Conservation (phyloP, 2,113 vertebrate genomes). For the Alces alces region DNA sequence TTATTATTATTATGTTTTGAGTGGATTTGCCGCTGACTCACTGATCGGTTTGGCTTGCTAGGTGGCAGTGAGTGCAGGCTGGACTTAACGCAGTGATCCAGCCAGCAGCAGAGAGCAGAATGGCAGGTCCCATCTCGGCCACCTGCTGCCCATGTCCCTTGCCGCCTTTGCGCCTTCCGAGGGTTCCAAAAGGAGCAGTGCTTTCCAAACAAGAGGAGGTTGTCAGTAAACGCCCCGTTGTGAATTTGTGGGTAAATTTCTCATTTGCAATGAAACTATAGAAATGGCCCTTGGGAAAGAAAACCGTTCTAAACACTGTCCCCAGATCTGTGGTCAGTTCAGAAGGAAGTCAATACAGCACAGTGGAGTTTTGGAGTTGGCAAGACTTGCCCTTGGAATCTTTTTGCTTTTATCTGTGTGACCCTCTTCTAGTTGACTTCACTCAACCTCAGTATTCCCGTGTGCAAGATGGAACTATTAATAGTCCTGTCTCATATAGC, state of each 20-base stretch:
- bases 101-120: background rate
- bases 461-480: background rate
- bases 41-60: background rate
- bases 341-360: background rate
- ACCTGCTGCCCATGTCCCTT: background rate
- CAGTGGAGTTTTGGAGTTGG: too few relatives aligned
- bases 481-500: background rate
- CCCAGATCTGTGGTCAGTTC: background rate
- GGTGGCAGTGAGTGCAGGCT: background rate
- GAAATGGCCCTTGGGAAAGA: background rate
- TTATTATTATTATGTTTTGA: background rate
- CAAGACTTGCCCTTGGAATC: background rate
- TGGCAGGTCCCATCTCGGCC: accelerated
- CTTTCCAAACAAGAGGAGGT: background rate
- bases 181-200: background rate
- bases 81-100: background rate
- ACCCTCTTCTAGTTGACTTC: background rate
- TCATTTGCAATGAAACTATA: background rate
- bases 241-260: background rate
- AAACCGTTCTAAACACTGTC: background rate
- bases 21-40: background rate
- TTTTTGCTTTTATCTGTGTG: background rate
- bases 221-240: background rate
- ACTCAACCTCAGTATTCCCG: background rate
- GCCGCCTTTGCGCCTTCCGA: background rate